Conservation (phyloP, 2,113 vertebrate species). For the Canis aureus region DNA sequence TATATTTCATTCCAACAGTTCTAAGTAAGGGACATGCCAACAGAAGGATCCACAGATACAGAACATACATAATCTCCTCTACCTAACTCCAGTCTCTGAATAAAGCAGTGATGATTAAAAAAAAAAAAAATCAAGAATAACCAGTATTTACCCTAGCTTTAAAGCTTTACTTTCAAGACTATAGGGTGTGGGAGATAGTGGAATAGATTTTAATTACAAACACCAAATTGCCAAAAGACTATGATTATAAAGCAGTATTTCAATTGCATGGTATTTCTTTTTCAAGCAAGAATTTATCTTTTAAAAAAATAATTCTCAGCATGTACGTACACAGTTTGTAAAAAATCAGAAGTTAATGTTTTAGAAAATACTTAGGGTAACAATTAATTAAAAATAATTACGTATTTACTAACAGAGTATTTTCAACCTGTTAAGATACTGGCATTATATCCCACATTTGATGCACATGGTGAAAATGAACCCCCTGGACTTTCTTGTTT, state of each 20-base stretch:
- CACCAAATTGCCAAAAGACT: background rate
- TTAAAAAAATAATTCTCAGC: background rate
- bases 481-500: background rate
- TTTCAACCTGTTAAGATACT: background rate
- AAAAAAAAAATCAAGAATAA: constrained; percentile 13
- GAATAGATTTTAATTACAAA: background rate
- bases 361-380: background rate
- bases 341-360: background rate
- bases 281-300: constrained; percentile 7
- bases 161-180: background rate
- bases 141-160: background rate
- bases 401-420: background rate
- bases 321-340: background rate
- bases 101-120: background rate
- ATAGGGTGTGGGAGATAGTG: background rate
- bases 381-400: background rate
- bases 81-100: background rate
- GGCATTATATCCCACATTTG: background rate
- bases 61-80: background rate
- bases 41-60: background rate
- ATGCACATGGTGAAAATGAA: background rate
- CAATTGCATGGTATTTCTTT: background rate
- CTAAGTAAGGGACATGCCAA: background rate
- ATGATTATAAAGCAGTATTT: background rate
- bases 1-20: background rate